phyloP scores from a whole-genome alignment of 2,888 invertebrate genomes.

The Oligia fasciuncula region DNA sequence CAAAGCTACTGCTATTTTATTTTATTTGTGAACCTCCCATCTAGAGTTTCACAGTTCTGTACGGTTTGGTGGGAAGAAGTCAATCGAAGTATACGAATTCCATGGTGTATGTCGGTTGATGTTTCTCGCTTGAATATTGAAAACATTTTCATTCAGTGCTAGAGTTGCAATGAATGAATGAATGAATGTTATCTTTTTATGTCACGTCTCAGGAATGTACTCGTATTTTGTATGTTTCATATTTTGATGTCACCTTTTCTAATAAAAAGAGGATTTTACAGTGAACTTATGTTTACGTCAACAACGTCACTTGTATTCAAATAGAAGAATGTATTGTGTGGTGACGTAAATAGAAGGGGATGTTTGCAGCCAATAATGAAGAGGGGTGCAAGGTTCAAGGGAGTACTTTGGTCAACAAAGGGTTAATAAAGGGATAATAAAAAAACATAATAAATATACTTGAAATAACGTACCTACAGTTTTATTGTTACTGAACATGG shows the following conservation, averaged over 20 bases:
- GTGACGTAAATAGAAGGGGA: constrained; percentile 8
- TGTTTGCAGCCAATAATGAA: constrained; percentile 23
- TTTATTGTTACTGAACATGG: constrained; percentile 1
- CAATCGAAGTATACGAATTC: constrained; percentile 42
- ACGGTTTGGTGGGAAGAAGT: constrained; percentile 15
- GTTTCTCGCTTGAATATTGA: constrained; percentile 30
- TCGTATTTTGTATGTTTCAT: constrained; percentile 29
- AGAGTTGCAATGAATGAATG: constrained; percentile 19
- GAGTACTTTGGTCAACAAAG: constrained; percentile 16
- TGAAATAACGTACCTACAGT: background rate
- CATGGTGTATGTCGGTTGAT: background rate
- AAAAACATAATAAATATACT: background rate
- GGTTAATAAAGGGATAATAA: constrained; percentile 18
- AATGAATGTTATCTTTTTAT: constrained; percentile 42
- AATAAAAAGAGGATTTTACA: constrained; percentile 13
- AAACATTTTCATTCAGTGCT: constrained; percentile 30
- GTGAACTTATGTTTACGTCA: background rate
- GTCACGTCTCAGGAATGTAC: constrained; percentile 9
- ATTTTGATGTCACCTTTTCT: constrained; percentile 21
- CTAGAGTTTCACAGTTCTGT: background rate
- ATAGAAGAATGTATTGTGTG: constrained; percentile 2
- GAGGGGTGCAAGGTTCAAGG: constrained; percentile 27
- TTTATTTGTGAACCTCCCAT: too few relatives aligned
- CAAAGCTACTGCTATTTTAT: too few relatives aligned
- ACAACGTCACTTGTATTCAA: constrained; percentile 1